Conservation (phyloP, 2,797 vertebrate genomes). For the Champsocephalus gunnari region DNA sequence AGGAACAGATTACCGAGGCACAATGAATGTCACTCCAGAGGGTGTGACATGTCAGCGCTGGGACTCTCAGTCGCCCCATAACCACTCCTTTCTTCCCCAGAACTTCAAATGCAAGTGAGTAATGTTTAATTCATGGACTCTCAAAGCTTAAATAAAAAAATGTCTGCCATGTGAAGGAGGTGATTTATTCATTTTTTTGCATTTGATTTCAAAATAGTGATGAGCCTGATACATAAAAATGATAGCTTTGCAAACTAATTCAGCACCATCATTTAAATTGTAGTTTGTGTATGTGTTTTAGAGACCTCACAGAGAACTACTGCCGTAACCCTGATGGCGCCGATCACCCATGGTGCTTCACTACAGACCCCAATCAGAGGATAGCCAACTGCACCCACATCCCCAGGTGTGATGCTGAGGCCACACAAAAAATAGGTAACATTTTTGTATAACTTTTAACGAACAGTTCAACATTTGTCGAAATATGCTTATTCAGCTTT, state of each 20-base stretch:
- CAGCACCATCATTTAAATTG: constrained; percentile 67
- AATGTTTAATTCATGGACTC: constrained; percentile 16
- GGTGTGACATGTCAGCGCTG: constrained; percentile 93
- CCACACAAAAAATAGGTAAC: constrained; percentile 78
- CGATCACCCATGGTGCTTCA: constrained; percentile 98
- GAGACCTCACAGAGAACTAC: constrained; percentile 94
- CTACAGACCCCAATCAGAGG: constrained; percentile 91
- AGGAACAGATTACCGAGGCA: constrained; percentile 91
- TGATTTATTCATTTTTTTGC: constrained; percentile 29
- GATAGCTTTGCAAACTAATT: constrained; percentile 6
- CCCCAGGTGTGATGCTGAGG: constrained; percentile 89
- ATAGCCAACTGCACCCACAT: constrained; percentile 95
- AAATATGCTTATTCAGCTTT: background rate
- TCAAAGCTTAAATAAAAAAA: constrained; percentile 14
- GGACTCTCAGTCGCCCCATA: constrained; percentile 95
- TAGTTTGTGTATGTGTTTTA: constrained; percentile 77
- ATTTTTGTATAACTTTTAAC: background rate
- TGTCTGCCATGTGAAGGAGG: background rate
- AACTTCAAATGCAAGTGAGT: constrained; percentile 99
- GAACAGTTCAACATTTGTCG: background rate
- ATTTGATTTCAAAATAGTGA: constrained; percentile 16
- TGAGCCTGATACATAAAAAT: constrained; percentile 8
- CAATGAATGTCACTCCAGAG: constrained; percentile 89
- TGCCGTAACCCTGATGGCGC: constrained; percentile 96
- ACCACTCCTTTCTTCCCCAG: constrained; percentile 91